Percentiles rank a stretch among this genome's conserved stretches.
These are phyloP conservation scores for Camponotus pennsylvanicus DNA, from an alignment of 1,140 invertebrate species.

Conservation along the genomic window DNA sequence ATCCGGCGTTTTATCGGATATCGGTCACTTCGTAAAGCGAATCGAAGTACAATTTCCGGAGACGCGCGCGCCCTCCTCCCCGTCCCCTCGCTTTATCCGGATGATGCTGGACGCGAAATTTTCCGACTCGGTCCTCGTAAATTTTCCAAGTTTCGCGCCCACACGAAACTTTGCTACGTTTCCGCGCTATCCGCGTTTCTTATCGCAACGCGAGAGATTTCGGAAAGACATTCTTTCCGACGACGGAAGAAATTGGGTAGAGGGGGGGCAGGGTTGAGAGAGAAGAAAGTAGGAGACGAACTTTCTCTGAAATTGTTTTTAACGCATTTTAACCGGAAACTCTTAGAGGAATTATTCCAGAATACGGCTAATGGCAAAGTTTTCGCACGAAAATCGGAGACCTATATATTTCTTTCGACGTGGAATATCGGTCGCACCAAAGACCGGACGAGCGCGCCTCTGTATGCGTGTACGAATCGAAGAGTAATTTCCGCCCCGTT, in stretches of 20 bases:
- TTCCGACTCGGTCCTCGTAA: conserved; percentile 38
- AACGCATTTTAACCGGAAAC: conserved; percentile 44
- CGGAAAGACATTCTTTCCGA: conserved; percentile 14
- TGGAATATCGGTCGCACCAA: conserved; percentile 54
- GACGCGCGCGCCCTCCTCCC: neutral
- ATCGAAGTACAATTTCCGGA: conserved; percentile 83
- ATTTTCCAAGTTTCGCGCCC: conserved; percentile 51
- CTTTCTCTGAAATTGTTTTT: conserved; percentile 57
- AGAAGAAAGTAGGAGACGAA: conserved; percentile 3
- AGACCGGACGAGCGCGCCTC: neutral
- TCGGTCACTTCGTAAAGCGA: conserved; percentile 76
- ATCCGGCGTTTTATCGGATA: conserved; percentile 49
- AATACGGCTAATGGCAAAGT: conserved; percentile 50
- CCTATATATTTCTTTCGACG: conserved; percentile 54
- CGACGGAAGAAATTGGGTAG: neutral
- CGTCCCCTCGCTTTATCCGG: neutral
- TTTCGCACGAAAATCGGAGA: conserved; percentile 8
- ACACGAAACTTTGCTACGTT: conserved; percentile 32
- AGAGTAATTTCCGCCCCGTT: conserved; percentile 60
- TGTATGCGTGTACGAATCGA: conserved; percentile 56
- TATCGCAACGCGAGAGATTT: conserved; percentile 47
- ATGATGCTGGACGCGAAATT: conserved; percentile 24
- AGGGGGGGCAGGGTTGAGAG: neutral
- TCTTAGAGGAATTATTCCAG: conserved; percentile 32
- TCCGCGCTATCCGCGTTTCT: conserved; percentile 57